phyloP scores from a whole-genome alignment of 2,888 invertebrate species.

The Sycophila texana region DNA sequence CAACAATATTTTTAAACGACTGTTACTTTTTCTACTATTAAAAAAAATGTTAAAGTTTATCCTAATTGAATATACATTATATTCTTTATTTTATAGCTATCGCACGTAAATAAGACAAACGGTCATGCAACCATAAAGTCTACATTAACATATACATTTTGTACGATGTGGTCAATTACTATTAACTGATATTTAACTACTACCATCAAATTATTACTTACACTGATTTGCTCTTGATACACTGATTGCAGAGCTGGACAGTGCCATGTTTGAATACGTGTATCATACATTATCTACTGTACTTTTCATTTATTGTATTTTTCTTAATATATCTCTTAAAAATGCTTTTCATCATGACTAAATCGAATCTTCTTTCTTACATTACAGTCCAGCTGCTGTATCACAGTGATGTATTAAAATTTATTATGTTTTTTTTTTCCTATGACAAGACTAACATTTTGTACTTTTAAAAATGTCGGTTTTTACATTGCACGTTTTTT shows the following conservation, averaged over 20 bases:
- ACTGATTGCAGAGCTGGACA: conserved; percentile 47
- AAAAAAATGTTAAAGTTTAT: conserved; percentile 29
- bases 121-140: conserved; percentile 54
- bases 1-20: conserved; percentile 27
- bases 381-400: conserved; percentile 42
- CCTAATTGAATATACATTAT: conserved; percentile 16
- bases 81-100: conserved; percentile 31
- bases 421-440: conserved; percentile 28
- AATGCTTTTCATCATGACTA: conserved; percentile 12
- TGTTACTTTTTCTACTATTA: conserved; percentile 26
- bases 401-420: conserved; percentile 39
- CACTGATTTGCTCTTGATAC: conserved; percentile 16
- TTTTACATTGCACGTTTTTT: conserved; percentile 33
- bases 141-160: conserved; percentile 47
- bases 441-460: conserved; percentile 43
- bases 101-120: conserved; percentile 41
- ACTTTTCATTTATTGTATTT: conserved; percentile 30
- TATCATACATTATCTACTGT: conserved; percentile 9
- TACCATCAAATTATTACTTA: conserved; percentile 16
- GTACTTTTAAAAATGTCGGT: conserved; percentile 45
- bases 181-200: conserved; percentile 13
- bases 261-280: conserved; percentile 19
- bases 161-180: conserved; percentile 41
- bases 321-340: conserved; percentile 26
- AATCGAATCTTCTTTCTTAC: conserved; percentile 23